A percentile compares a stretch with the other conserved stretches of the same genome.
These are phyloP conservation scores for Tetragnatha versicolor DNA, from an alignment of 1,140 invertebrate genomes.

Conservation along the genomic window DNA sequence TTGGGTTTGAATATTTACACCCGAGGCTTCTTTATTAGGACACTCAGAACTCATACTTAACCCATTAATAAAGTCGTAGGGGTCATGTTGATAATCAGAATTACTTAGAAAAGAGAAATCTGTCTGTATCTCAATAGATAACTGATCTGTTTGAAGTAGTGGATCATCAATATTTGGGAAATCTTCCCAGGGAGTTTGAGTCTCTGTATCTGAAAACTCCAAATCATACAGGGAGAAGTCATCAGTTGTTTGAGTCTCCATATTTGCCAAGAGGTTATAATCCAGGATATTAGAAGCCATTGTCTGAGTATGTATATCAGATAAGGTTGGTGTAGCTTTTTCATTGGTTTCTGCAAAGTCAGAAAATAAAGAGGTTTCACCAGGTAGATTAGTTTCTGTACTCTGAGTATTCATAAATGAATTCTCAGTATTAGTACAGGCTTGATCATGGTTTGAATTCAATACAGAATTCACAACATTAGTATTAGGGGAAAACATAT, in stretches of 20 bases:
- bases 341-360: background rate
- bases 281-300: constrained; percentile 16
- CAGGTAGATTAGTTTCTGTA: background rate
- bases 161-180: constrained; percentile 42
- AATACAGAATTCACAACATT: background rate
- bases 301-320: constrained; percentile 45
- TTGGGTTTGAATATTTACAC: constrained; percentile 40
- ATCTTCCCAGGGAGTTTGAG: constrained; percentile 57
- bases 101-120: constrained; percentile 31
- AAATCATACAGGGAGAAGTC: constrained; percentile 53
- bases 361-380: background rate
- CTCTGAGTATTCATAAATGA: background rate
- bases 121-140: constrained; percentile 50
- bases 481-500: constrained; percentile 16
- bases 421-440: background rate
- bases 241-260: constrained; percentile 55
- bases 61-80: constrained; percentile 22
- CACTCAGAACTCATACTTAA: constrained; percentile 15
- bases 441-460: background rate
- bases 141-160: constrained; percentile 28
- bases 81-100: background rate
- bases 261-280: constrained; percentile 41
- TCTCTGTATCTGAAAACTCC: constrained; percentile 56
- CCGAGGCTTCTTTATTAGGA: background rate
- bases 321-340: background rate